Evolutionary conservation across 2,888 invertebrate species (phyloP), one percentile per base, ranked within the genome.

Genomic region (Gnatocerus cornutus): DNA sequence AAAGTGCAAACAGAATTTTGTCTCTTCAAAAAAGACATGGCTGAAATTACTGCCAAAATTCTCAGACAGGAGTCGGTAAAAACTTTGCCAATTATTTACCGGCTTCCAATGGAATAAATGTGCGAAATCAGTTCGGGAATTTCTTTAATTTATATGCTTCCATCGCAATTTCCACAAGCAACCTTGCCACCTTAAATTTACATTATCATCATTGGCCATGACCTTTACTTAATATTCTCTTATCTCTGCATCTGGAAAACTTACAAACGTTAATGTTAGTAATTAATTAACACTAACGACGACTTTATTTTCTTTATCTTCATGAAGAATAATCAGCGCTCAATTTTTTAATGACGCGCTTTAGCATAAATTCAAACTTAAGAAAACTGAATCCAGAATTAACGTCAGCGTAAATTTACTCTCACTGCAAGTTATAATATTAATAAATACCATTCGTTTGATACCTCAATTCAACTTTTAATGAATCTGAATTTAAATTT

Each of bases 31-130:
- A 61, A 61, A 61, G 61, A 33, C 61, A 37, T 61, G 48, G 43
- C 43, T 66, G 66, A 61, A 67, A 67, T 67, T 67, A 67, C 61
- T 61, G 52, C 59, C 59, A 67, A 67, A 61, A 67, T 67, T 67
- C 67, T 67, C 67, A 61, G 67, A 67, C 67, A 67, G 58, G 41
- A 39, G 66, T 21, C 33, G 37, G 48, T 13, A 63, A 63, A 63
- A 63, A 63, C 30, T 27, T 5, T 43, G 43, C 63, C 62, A 62
- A 62, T 62, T 62, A 62, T 48, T 61, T 61, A 48, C 61, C 29
- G 61, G 48, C 61, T 61, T 59, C 29, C 13, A 39, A 37, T 10
- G 41, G 39, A 39, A 52, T 52, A 52, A 52, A 55, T 43, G 56
- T 56, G 56, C 43, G 14, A 56, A 56, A 56, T 56, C 41, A 43